phyloP scores from a whole-genome alignment of 2,113 vertebrate species.

The Hemibagrus wyckioides region DNA sequence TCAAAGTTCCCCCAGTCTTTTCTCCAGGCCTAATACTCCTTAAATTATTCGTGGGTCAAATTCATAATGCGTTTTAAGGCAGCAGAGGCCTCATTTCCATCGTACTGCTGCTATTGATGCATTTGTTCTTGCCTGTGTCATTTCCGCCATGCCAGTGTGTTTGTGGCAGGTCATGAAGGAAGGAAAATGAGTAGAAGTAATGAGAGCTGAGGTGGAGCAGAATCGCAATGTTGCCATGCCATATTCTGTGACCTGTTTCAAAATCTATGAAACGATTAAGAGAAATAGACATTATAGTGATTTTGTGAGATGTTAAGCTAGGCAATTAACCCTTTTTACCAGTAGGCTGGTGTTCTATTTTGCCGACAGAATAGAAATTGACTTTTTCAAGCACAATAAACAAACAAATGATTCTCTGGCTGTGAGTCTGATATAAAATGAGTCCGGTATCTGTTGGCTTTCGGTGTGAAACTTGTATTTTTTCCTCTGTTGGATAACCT shows the following conservation, averaged over 20 bases:
- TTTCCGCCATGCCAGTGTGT: constrained; percentile 49
- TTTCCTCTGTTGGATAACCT: no score
- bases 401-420: no score
- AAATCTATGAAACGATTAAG: constrained; percentile 29
- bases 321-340: not conserved
- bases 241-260: constrained; percentile 48
- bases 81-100: constrained; percentile 52
- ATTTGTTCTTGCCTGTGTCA: constrained; percentile 49
- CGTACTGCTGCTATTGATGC: constrained; percentile 57
- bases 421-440: no score
- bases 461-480: no score
- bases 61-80: constrained; percentile 65
- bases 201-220: not conserved
- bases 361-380: no score
- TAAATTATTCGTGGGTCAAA: constrained; percentile 68
- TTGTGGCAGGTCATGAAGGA: constrained; percentile 26
- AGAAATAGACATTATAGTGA: not conserved
- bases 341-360: no score
- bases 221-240: constrained; percentile 37
- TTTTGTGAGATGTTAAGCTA: not conserved
- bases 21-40: constrained; percentile 50
- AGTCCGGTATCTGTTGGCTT: no score
- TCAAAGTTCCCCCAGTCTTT: constrained; percentile 43
- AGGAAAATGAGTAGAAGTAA: constrained; percentile 22
- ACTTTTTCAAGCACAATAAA: no score